These are phyloP conservation scores for Pedionomus torquatus DNA, from an alignment of 2,113 vertebrate species.

Conservation along the genomic window DNA sequence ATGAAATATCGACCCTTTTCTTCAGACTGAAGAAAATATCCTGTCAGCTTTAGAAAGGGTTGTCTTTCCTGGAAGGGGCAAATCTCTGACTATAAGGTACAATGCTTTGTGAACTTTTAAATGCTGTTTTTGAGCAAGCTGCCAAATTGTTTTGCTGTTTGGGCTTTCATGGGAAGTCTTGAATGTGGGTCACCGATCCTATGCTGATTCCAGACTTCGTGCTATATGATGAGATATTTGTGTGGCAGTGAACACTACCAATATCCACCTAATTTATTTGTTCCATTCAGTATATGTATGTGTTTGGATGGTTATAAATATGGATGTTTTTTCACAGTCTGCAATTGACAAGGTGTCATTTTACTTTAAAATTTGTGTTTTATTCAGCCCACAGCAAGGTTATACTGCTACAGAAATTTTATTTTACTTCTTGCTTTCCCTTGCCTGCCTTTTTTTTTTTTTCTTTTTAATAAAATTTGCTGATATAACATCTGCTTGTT, in stretches of 20 bases:
- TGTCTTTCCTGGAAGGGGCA: background rate
- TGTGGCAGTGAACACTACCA: background rate
- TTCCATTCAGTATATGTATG: background rate
- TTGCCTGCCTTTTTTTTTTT: background rate
- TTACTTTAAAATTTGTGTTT: background rate
- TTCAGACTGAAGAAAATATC: background rate
- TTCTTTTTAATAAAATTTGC: slow-evolving; percentile 29
- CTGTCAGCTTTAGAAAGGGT: background rate
- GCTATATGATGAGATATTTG: background rate
- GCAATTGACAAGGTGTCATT: background rate
- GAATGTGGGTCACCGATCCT: background rate
- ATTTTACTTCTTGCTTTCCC: slow-evolving; percentile 25
- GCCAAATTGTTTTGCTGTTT: slow-evolving; percentile 8
- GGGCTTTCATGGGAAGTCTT: background rate
- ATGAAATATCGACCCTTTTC: slow-evolving; percentile 2
- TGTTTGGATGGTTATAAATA: background rate
- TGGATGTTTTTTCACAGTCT: background rate
- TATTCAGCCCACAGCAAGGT: background rate
- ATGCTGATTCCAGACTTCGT: background rate
- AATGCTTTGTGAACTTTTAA: background rate
- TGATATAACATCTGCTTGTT: slow-evolving; percentile 72
- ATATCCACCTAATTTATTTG: background rate
- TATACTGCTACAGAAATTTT: background rate
- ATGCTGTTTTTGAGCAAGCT: slow-evolving; percentile 16
- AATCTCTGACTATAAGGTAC: background rate